Evolutionary conservation across 2,797 vertebrate genomes (phyloP), one percentile per base, ranked within the genome.

Genomic region (Anguilla anguilla): DNA sequence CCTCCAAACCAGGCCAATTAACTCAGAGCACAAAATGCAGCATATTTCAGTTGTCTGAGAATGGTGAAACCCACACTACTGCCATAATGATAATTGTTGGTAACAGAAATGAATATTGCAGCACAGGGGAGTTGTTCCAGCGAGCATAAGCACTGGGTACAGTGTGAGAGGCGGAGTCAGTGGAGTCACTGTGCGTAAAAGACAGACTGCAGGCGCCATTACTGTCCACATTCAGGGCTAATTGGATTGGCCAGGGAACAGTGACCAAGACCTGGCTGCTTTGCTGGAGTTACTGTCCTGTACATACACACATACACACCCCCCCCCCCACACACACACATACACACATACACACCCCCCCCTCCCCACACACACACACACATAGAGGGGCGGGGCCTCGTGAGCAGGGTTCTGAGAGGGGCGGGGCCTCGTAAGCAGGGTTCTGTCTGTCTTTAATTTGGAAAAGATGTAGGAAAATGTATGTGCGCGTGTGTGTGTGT

Each of bases 361-460:
- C 2, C n/a, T n/a, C n/a, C n/a, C n/a, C n/a, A n/a, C n/a, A n/a
- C n/a, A n/a, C 57, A 13, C 57, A 15, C 13, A 59, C 11, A 59
- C 57, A 59, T 31, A 35, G 35, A 35, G 35, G 35, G 35, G 35
- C 1, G 35, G 35, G 35, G 35, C 35, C 35, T 35, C 1, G 35
- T 35, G 35, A 35, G 35, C 35, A 35, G 1, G 35, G 35, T 35
- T 35, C 35, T 35, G 35, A 35, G 35, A 35, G 35, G 35, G 35
- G 35, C 35, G 1, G 35, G 35, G 35, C 35, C 35, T 35, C 35
- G 35, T 35, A 35, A 35, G 35, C 35, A 35, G 35, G 1, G 35
- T 35, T 35, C 35, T 35, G 35, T 35, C 35, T 35, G 35, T 35
- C 35, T 35, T 35, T 35, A 1, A 90, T 89, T 92, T 94, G 93